Base-by-base conservation (phyloP, 2,113 vertebrate species). In the Delphinus delphis region DNA sequence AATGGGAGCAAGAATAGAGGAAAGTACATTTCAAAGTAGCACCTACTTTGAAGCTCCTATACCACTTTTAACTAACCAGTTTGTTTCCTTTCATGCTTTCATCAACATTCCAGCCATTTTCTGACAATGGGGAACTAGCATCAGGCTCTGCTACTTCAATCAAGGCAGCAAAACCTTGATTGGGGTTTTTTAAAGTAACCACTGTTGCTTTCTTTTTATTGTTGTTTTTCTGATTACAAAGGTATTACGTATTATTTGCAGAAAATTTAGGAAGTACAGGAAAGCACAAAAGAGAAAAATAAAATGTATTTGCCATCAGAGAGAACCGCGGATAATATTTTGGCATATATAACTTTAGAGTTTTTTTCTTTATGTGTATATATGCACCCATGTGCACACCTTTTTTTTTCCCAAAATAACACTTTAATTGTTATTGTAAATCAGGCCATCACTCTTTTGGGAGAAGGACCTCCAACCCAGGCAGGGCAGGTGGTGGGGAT, bases 181-280 rank as follows among this genome's bases (percentile, higher is more conserved):
- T 91, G 92, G 41, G 62, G 44, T 63, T 68, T 92, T 90, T 87
- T 60, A 36, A 97, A 98, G 86, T 86, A 93, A 80, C 38, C 23
- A 25, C 71, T 47, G 33, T 87, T 96, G 60, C 67, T 97, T 94
- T 90, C 63, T 70, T 94, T 88, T 94, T 65, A 88, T 88, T 92
- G 47, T 93, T 83, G 62, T 92, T 88, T 95, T 93, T 90, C 65
- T 95, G 71, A 96, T 94, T 88, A 91, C 88, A 97, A 91, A 82
- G 47, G 50, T 90, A 83, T 95, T 91, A 58, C 85, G 76, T 88
- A 82, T 91, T 94, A 74, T 96, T 96, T 89, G 50, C 53, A 93
- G 77, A 90, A 86, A 95, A 83, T 86, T 93, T 44, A 67, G 36
- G 63, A 86, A 97, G 85, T n/a, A 76, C n/a, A 81, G 74, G 86